Evolutionary conservation across 2,888 invertebrate species (phyloP).

Genomic region (Cataglyphis livida): DNA sequence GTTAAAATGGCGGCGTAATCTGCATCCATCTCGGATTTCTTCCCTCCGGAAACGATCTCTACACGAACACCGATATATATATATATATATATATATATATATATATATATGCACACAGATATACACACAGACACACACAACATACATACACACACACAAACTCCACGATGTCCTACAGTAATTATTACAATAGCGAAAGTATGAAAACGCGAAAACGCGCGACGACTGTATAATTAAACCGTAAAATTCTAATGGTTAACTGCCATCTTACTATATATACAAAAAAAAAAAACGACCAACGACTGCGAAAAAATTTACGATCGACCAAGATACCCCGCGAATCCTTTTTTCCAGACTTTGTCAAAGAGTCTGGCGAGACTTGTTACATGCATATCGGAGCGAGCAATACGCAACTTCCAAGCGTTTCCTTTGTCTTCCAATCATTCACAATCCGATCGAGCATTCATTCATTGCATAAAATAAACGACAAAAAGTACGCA

Average conservation of each 20-base stretch:
- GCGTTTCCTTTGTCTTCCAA: slow-evolving; percentile 71
- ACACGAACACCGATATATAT: background rate
- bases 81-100: too few species aligned
- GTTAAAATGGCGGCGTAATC: slow-evolving; percentile 45
- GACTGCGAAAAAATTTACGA: slow-evolving; percentile 17
- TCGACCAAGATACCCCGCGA: background rate
- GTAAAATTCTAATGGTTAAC: slow-evolving; percentile 40
- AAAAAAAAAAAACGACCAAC: slow-evolving; percentile 24
- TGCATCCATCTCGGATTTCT: slow-evolving; percentile 34
- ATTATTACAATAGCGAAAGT: slow-evolving; percentile 32
- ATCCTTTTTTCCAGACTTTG: slow-evolving; percentile 24
- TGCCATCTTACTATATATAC: slow-evolving; percentile 40
- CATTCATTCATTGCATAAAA: slow-evolving; percentile 6
- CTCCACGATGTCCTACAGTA: background rate
- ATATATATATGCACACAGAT: too few species aligned
- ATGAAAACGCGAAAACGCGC: slow-evolving; percentile 31
- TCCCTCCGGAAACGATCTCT: slow-evolving; percentile 25
- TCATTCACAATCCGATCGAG: slow-evolving; percentile 34
- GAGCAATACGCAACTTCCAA: slow-evolving; percentile 67
- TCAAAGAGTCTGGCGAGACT: background rate
- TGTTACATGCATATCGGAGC: slow-evolving; percentile 65
- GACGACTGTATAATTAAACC: slow-evolving; percentile 31
- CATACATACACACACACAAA: background rate
- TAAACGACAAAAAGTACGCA: background rate
- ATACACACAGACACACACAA: background rate